Evolutionary conservation across 2,797 vertebrate species (phyloP).

Genomic region (Nothura maculosa): DNA sequence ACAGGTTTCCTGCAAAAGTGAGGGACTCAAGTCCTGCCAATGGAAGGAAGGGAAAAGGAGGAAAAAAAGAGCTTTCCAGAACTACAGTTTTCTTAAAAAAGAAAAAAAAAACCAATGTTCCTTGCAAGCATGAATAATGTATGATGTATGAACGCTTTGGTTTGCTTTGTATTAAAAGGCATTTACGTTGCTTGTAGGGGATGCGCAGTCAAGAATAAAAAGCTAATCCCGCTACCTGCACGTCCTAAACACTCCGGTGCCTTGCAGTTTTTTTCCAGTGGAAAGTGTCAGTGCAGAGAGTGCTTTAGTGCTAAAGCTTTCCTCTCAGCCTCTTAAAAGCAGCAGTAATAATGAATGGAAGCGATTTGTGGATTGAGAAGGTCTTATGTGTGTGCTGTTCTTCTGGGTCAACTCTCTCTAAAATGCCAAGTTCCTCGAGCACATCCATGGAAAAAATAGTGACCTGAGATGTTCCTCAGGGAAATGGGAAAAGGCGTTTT

Average conservation of each 20-base stretch:
- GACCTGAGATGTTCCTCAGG: not conserved
- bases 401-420: rapidly evolving
- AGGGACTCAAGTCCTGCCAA: too few species aligned
- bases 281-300: not conserved
- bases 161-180: not conserved
- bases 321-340: not conserved
- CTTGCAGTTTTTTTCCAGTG: not conserved
- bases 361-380: too few species aligned
- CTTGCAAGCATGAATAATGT: rapidly evolving
- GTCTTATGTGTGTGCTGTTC: rapidly evolving
- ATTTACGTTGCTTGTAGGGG: not conserved
- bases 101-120: not conserved
- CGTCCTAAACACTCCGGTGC: rapidly evolving
- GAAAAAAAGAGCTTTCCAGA: not conserved
- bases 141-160: rapidly evolving
- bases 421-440: rapidly evolving
- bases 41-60: not conserved
- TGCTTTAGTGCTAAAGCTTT: not conserved
- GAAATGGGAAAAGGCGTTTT: not conserved
- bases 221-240: rapidly evolving
- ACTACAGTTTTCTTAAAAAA: too few species aligned
- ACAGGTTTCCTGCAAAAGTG: not conserved
- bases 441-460: rapidly evolving
- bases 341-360: not conserved
- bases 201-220: not conserved